A percentile compares a stretch with the other conserved stretches of the same genome.
Conservation (phyloP, 2,888 invertebrate genomes). For the Hirtodrosophila histrioides region DNA sequence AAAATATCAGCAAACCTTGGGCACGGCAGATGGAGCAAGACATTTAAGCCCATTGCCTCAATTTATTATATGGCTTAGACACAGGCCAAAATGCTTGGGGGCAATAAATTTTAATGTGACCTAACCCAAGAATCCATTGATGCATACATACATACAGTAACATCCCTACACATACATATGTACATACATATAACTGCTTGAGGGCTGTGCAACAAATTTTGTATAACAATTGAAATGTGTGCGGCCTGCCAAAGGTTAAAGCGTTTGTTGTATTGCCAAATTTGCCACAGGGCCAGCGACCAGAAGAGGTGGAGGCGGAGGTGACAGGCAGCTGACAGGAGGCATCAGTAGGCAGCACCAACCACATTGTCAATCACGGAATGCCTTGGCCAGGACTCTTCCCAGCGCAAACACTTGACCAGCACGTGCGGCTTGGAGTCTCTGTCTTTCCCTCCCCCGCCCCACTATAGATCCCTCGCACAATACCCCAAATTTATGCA, state of each 20-base stretch:
- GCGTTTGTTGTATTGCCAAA: slow-evolving; percentile 72
- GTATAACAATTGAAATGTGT: slow-evolving; percentile 70
- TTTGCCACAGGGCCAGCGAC: slow-evolving; percentile 35
- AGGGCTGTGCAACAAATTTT: slow-evolving; percentile 42
- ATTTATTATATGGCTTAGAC: slow-evolving; percentile 54
- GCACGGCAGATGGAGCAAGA: slow-evolving; percentile 38
- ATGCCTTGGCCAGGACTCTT: slow-evolving; percentile 46
- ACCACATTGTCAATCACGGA: slow-evolving; percentile 79
- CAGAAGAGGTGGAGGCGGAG: not conserved
- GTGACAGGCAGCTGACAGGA: not conserved
- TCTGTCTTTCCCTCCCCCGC: not conserved
- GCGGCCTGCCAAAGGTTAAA: slow-evolving; percentile 77
- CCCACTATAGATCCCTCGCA: slow-evolving; percentile 26
- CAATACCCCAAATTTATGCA: slow-evolving; percentile 73
- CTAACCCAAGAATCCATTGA: slow-evolving; percentile 35
- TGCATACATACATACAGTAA: slow-evolving; percentile 25
- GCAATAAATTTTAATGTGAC: slow-evolving; percentile 79
- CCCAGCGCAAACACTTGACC: slow-evolving; percentile 67
- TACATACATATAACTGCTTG: slow-evolving; percentile 17
- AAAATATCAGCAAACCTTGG: slow-evolving; percentile 44
- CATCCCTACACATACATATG: not conserved
- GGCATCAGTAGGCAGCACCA: slow-evolving; percentile 20
- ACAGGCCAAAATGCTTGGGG: slow-evolving; percentile 42
- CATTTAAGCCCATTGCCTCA: slow-evolving; percentile 41
- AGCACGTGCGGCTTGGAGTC: slow-evolving; percentile 33